phyloP scores from a whole-genome alignment of 2,797 vertebrate genomes.

The Cacajao melanocephalus region DNA sequence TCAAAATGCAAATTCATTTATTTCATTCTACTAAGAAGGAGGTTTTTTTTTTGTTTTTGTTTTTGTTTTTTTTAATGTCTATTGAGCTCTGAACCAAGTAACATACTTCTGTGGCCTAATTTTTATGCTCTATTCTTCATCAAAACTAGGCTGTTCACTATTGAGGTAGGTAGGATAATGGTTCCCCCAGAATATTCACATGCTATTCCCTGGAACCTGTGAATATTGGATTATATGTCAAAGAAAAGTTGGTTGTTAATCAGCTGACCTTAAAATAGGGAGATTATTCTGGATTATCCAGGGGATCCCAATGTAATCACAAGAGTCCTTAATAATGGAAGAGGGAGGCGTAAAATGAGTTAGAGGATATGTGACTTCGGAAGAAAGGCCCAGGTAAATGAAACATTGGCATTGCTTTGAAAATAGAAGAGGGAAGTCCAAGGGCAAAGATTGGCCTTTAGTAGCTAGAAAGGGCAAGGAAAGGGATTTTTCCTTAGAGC shows the following conservation, averaged over 20 bases:
- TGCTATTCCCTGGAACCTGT: background rate
- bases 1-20: background rate
- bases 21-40: background rate
- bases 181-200: background rate
- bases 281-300: background rate
- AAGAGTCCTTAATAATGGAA: background rate
- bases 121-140: background rate
- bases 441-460: background rate
- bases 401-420: background rate
- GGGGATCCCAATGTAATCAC: background rate
- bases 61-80: background rate
- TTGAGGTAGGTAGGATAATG: background rate
- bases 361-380: background rate
- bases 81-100: slow-evolving; percentile 4
- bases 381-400: background rate
- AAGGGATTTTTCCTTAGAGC: background rate
- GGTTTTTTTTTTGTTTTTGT: background rate
- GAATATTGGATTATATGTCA: background rate
- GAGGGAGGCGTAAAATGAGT: background rate
- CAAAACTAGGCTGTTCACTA: background rate
- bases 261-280: background rate
- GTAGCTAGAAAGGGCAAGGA: background rate
- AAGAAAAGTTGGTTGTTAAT: background rate
- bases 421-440: background rate
- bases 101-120: background rate